A percentile compares a stretch with the other conserved stretches of the same genome.
phyloP scores from a whole-genome alignment of 2,888 invertebrate species.

The Oscheius sp. region DNA sequence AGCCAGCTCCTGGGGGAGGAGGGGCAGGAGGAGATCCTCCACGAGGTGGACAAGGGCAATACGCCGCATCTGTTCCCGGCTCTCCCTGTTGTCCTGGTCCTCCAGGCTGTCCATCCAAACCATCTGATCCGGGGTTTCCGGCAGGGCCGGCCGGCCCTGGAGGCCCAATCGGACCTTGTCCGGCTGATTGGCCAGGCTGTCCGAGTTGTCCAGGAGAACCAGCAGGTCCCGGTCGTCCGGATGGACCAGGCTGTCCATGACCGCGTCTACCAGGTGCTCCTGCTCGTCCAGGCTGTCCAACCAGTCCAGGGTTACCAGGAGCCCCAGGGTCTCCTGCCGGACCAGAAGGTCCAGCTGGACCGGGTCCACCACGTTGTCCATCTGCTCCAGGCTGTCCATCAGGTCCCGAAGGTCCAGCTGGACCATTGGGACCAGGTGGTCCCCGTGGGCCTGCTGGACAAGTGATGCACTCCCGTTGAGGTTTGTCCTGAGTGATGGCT shows the following conservation, averaged over 20 bases:
- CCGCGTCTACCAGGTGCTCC: slow-evolving; percentile 20
- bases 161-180: slow-evolving; percentile 6
- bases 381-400: slow-evolving; percentile 7
- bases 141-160: neutral
- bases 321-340: slow-evolving; percentile 8
- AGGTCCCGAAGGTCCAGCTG: neutral
- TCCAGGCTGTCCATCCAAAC: slow-evolving; percentile 12
- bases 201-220: slow-evolving; percentile 3
- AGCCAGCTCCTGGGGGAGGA: neutral
- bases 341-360: neutral
- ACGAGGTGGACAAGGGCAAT: slow-evolving; percentile 9
- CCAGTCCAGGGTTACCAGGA: slow-evolving; percentile 17
- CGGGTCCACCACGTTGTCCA: neutral
- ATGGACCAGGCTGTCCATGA: slow-evolving; percentile 10
- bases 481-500: neutral
- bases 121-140: slow-evolving; percentile 2
- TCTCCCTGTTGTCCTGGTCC: slow-evolving; percentile 1
- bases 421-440: too few relatives aligned
- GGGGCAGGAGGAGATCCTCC: slow-evolving; percentile 5
- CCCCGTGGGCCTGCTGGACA: slow-evolving; percentile 8
- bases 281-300: slow-evolving; percentile 4
- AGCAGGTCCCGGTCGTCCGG: slow-evolving; percentile 4
- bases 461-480: neutral
- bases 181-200: neutral
- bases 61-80: slow-evolving; percentile 15